These are phyloP conservation scores for Habrosyne pyritoides DNA, from an alignment of 2,888 invertebrate genomes.

Conservation along the genomic window DNA sequence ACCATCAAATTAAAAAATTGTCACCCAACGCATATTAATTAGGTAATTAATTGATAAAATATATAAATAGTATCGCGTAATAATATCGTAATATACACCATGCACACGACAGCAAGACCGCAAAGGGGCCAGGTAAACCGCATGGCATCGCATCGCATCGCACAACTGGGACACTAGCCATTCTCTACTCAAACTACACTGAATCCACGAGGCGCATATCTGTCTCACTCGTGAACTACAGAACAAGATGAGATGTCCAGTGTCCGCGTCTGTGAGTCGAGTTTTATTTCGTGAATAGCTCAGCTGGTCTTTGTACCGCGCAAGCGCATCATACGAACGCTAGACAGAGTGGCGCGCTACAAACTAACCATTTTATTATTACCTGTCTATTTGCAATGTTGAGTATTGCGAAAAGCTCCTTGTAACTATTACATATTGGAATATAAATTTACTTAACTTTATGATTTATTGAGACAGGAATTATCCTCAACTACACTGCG, in stretches of 20 bases:
- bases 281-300: background rate
- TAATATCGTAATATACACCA: conserved; percentile 16
- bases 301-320: background rate
- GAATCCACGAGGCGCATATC: background rate
- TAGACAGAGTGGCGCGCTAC: conserved; percentile 37
- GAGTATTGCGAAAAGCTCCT: background rate
- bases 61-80: background rate
- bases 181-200: background rate
- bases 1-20: too few species aligned
- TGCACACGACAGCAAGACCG: conserved; percentile 22
- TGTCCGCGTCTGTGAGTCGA: conserved; percentile 1
- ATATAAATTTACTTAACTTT: background rate
- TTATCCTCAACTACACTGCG: background rate
- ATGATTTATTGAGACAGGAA: background rate
- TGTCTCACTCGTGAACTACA: background rate
- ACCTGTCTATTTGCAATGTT: background rate
- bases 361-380: conserved; percentile 21
- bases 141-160: background rate
- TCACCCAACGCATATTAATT: conserved; percentile 3
- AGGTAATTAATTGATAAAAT: background rate
- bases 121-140: conserved; percentile 25
- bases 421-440: background rate
- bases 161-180: background rate
- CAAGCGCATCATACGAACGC: conserved; percentile 1
- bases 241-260: conserved; percentile 10